phyloP scores from a whole-genome alignment of 2,888 invertebrate species.

The Cyrtodaria siliqua region DNA sequence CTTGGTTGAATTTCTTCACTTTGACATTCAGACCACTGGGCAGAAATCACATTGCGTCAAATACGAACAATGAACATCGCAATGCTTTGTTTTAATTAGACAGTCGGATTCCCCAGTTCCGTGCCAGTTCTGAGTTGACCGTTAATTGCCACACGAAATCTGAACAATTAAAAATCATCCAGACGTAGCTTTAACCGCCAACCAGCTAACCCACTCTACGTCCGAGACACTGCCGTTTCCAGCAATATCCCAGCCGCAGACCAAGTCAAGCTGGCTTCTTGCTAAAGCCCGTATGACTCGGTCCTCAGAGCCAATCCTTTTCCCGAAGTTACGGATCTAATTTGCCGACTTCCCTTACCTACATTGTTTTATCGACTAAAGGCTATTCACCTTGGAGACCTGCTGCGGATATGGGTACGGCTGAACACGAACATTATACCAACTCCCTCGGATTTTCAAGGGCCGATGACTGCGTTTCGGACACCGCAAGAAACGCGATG shows the following conservation, averaged over 20 bases:
- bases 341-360: too few relatives aligned
- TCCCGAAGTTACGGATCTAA: too few relatives aligned
- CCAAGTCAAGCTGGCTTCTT: too few relatives aligned
- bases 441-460: slow-evolving; percentile 87
- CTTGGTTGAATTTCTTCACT: slow-evolving; percentile 90
- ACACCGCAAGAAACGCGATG: slow-evolving; percentile 84
- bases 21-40: slow-evolving; percentile 90
- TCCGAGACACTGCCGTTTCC: too few relatives aligned
- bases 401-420: too few relatives aligned
- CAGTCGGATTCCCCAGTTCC: slow-evolving; percentile 90
- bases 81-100: slow-evolving; percentile 91
- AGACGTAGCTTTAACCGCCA: background rate
- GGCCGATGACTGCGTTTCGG: slow-evolving; percentile 81
- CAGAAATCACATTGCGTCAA: slow-evolving; percentile 89
- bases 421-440: too few relatives aligned
- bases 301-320: too few relatives aligned
- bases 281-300: too few relatives aligned
- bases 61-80: slow-evolving; percentile 88
- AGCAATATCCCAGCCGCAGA: too few relatives aligned
- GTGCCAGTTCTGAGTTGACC: slow-evolving; percentile 89
- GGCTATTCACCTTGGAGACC: too few relatives aligned
- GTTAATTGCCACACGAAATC: slow-evolving; percentile 65
- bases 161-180: too few relatives aligned
- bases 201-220: slow-evolving; percentile 50
- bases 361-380: too few relatives aligned